Evolutionary conservation across 1,140 invertebrate species (phyloP), one percentile per base, ranked within the genome.

Genomic region (Drosophila suzukii): DNA sequence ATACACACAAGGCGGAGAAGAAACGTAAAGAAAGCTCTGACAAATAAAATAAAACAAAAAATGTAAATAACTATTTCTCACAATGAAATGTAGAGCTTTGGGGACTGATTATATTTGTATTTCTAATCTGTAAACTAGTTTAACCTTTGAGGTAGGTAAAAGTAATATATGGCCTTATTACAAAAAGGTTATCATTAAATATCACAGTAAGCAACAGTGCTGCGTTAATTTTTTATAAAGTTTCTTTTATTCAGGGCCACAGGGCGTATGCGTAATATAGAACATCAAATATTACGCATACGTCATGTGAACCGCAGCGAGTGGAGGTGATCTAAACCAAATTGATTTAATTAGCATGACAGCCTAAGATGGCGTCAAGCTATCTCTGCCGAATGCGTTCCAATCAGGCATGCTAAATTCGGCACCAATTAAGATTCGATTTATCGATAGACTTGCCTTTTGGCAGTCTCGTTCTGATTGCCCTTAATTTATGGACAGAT

Each of bases 351-450:
- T 57, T 71, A 58, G 44, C 66, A 57, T 57, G 32, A 27, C 44
- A 34, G 66, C 36, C 65, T 50, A 71, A 70, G 51, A 71, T 71
- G 65, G 66, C 68, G 44, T 70, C 67, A 70, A 70, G 63, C 67
- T 41, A 70, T 71, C 67, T 70, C 47, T 12, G 38, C 27, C 6
- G 15, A 27, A 27, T 20, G 36, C 20, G 7, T 50, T 65, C 65
- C 60, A 68, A 68, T 68, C 65, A 65, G 60, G 30, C 65, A 68
- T 68, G 65, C 65, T 53, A 57, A 68, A 71, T 71, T 71, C 67
- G 43, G 43, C 51, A 27, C 67, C 67, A 71, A 70, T 71, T 71
- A 70, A 71, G 67, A 71, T 71, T 57, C 51, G 49, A 49, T 71
- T 70, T 71, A 71, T 71, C 68, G 68, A 71, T 71, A 71, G 57